These are phyloP conservation scores for Zoanthus sansibaricus DNA, from an alignment of 92 coral and sea anemone species.

Conservation along the genomic window DNA sequence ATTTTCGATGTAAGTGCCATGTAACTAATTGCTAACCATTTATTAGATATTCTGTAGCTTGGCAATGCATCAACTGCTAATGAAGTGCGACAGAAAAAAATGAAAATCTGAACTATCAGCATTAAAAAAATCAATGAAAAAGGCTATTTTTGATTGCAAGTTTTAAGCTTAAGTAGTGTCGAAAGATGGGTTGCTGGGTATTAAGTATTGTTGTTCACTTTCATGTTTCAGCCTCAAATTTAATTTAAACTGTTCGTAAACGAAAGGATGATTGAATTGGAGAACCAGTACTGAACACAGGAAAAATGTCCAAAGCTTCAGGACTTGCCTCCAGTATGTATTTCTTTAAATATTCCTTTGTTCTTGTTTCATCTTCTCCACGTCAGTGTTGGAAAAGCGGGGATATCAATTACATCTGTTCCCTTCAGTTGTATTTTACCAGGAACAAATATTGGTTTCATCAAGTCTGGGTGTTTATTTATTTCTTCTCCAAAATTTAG, in stretches of 20 bases:
- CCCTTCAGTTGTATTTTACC: constrained; percentile 47
- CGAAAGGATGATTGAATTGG: constrained; percentile 70
- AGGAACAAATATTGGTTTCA: constrained; percentile 66
- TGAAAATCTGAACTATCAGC: background rate
- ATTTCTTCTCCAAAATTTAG: constrained; percentile 66
- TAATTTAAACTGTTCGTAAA: constrained; percentile 60
- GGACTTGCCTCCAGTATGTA: constrained; percentile 38
- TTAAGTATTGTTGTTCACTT: too few species aligned
- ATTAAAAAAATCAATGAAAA: background rate
- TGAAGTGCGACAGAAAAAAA: background rate
- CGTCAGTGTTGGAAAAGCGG: constrained; percentile 61
- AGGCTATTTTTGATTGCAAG: background rate
- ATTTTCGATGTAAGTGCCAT: background rate
- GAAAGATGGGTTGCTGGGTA: too few species aligned
- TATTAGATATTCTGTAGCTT: background rate
- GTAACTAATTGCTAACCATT: background rate
- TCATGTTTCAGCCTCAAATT: constrained; percentile 63
- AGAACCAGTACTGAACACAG: constrained; percentile 69
- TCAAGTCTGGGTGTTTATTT: constrained; percentile 57
- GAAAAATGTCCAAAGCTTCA: constrained; percentile 49
- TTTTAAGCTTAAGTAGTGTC: too few species aligned
- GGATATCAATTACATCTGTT: constrained; percentile 43
- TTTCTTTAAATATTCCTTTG: constrained; percentile 38
- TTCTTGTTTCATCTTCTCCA: constrained; percentile 49
- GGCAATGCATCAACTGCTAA: background rate